These are phyloP conservation scores for Sturnus vulgaris DNA, from an alignment of 2,113 vertebrate species.

Conservation along the genomic window DNA sequence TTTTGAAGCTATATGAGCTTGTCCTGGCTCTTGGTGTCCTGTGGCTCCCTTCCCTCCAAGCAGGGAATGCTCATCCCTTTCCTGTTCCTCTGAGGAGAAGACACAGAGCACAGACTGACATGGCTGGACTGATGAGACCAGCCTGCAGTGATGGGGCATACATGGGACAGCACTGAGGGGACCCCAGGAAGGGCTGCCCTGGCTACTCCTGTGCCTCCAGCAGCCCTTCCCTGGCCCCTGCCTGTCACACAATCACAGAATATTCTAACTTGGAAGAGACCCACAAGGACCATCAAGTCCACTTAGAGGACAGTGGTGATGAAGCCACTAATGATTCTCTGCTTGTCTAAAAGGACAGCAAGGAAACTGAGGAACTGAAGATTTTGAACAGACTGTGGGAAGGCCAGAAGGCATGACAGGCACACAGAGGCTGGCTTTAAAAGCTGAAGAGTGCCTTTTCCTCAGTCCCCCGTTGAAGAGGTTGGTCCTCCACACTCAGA, in stretches of 20 bases:
- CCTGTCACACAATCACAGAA: not conserved
- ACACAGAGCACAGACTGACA: not conserved
- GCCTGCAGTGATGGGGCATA: not conserved
- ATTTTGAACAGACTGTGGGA: not conserved
- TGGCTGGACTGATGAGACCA: not conserved
- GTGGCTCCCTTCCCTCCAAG: not conserved
- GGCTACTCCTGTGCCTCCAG: not conserved
- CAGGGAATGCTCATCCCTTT: not conserved
- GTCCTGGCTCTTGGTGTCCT: not conserved
- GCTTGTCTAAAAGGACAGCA: not conserved
- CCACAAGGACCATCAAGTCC: not conserved
- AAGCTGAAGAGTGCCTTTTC: not conserved
- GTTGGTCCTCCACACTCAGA: not conserved
- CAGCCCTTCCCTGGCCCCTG: not conserved
- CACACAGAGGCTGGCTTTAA: not conserved
- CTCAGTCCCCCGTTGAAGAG: not conserved
- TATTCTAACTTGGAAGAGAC: not conserved
- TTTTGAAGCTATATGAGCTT: not conserved
- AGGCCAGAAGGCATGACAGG: not conserved
- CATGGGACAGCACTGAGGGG: rapidly evolving
- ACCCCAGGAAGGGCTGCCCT: not conserved
- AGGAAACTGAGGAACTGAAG: not conserved
- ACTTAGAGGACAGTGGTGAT: rapidly evolving
- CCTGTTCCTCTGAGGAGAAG: not conserved
- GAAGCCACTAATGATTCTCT: not conserved